These are phyloP conservation scores for Trissoscelio sp. DNA, from an alignment of 2,888 invertebrate species.

Conservation along the genomic window DNA sequence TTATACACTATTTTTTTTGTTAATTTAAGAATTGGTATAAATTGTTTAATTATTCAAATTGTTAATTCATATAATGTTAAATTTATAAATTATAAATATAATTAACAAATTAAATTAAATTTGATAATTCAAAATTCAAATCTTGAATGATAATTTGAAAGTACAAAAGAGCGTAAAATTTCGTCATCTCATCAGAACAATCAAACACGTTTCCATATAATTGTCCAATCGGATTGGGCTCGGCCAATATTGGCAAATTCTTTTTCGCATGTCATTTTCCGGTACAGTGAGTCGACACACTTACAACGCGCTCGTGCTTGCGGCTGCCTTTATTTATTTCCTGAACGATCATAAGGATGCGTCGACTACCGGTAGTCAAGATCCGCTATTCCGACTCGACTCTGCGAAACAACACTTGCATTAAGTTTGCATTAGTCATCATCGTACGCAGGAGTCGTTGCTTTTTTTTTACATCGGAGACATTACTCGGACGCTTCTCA, in stretches of 20 bases:
- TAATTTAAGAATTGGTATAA: no score
- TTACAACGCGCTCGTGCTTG: slow-evolving; percentile 26
- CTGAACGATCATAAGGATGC: slow-evolving; percentile 39
- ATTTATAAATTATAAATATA: no score
- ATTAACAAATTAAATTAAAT: no score
- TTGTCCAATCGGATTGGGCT: slow-evolving; percentile 37
- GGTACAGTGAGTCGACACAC: slow-evolving; percentile 46
- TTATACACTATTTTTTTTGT: no score
- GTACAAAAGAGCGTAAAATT: background rate
- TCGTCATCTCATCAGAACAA: slow-evolving; percentile 29
- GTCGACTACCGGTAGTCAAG: slow-evolving; percentile 54
- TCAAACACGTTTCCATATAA: slow-evolving; percentile 29
- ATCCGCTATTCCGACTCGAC: slow-evolving; percentile 36
- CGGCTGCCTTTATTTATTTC: slow-evolving; percentile 23
- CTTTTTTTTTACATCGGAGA: slow-evolving; percentile 37
- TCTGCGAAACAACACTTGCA: slow-evolving; percentile 45
- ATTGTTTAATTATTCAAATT: no score
- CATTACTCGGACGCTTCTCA: slow-evolving; percentile 47
- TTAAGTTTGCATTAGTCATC: slow-evolving; percentile 63
- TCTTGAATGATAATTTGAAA: no score
- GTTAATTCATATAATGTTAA: no score
- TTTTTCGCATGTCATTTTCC: slow-evolving; percentile 49
- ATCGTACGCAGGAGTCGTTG: slow-evolving; percentile 36
- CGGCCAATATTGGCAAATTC: slow-evolving; percentile 52
- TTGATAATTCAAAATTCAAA: no score